Evolutionary conservation across 2,113 vertebrate genomes (phyloP), one percentile per base, ranked within the genome.

Genomic region (pig (Sus scrofa)): DNA sequence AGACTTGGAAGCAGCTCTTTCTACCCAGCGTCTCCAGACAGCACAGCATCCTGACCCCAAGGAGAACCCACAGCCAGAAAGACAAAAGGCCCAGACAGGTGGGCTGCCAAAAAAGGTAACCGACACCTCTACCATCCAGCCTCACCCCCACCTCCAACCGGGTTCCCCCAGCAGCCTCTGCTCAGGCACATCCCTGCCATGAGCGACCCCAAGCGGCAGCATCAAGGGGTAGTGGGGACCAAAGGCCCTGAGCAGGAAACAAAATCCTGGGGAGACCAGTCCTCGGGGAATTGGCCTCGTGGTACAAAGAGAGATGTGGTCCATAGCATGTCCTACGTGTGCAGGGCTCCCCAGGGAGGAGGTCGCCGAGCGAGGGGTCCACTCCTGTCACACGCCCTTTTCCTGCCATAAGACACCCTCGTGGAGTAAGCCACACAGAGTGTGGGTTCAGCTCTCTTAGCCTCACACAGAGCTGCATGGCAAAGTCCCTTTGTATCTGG

Each of bases 391-490:
- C 30, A 11, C 3, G 18, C n/a, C 44, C 27, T 44, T 4, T 7
- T 19, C 32, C 24, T 63, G 79, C 54, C n/a, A 0, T 27, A 6
- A 4, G 15, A n/a, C 44, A 62, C 18, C 54, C n/a, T 24, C 1
- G 60, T 0, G 18, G 56, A 7, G n/a, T 7, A 44, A 34, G 70
- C 67, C 2, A 0, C 6, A 3, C 7, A 7, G n/a, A 52, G 34
- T 8, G 30, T 4, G 52, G 6, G 20, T 62, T n/a, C 10, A 30
- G 63, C 19, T 30, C 14, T 5, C 58, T 58, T 7, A 37, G 1
- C n/a, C 15, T 44, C 52, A n/a, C 1, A 27, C 4, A n/a, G 34
- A 60, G 52, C 2, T 24, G 27, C 13, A 30, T 19, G 24, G 1
- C 32, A 60, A 32, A 15, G 62, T 32, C 37, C 19, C n/a, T 39